Conservation (phyloP, 2,797 vertebrate genomes). For the Alosa sapidissima region DNA sequence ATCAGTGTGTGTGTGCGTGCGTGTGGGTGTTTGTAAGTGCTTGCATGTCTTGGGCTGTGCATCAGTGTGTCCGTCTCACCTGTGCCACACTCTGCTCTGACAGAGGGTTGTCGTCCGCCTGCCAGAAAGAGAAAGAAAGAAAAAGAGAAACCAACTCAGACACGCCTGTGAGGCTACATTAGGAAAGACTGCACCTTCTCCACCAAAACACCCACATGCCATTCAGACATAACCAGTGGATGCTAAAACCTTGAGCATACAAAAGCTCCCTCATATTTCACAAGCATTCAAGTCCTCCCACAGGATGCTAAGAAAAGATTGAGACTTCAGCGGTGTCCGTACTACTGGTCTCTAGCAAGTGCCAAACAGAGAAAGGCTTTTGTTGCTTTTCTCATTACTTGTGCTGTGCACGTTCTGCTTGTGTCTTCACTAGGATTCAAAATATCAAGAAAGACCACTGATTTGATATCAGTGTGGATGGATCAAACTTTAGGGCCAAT, state of each 20-base stretch:
- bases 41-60: background rate
- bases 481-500: too few species aligned
- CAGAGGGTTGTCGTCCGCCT: slow-evolving; percentile 78
- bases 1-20: too few species aligned
- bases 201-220: slow-evolving; percentile 6
- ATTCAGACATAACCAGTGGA: slow-evolving; percentile 1
- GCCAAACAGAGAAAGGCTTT: background rate
- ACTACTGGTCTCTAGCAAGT: background rate
- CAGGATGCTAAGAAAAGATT: background rate
- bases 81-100: slow-evolving; percentile 85
- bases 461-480: too few species aligned
- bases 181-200: background rate
- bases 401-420: background rate
- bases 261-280: background rate
- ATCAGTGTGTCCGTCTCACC: slow-evolving; percentile 62
- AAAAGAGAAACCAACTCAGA: slow-evolving; percentile 32
- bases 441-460: background rate
- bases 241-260: slow-evolving; percentile 15
- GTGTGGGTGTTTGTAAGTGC: background rate
- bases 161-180: background rate
- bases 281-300: background rate
- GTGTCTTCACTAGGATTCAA: background rate
- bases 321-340: background rate
- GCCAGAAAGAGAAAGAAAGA: slow-evolving; percentile 51
- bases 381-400: background rate